These are phyloP conservation scores for Melanotaenia boesemani DNA, from an alignment of 2,797 vertebrate genomes.

Conservation along the genomic window DNA sequence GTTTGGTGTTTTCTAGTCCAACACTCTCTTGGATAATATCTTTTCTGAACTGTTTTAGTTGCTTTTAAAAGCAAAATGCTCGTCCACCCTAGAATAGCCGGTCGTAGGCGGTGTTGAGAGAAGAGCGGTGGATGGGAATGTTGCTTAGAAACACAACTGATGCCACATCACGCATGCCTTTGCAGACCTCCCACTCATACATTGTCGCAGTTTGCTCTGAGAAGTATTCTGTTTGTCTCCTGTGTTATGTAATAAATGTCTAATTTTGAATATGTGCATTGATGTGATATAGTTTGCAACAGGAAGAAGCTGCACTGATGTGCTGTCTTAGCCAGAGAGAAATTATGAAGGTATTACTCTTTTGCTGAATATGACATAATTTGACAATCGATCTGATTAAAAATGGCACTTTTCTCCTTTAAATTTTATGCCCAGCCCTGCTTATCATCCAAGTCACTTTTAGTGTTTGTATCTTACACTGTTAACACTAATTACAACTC, in stretches of 20 bases:
- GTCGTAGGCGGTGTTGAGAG: slow-evolving; percentile 63
- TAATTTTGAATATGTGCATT: slow-evolving; percentile 16
- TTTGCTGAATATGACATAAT: slow-evolving; percentile 4
- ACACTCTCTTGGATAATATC: not conserved
- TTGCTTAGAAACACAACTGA: slow-evolving; percentile 78
- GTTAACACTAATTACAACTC: not conserved
- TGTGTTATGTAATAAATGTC: slow-evolving; percentile 6
- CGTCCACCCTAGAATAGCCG: slow-evolving; percentile 45
- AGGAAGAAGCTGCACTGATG: not conserved
- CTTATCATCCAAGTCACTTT: not conserved
- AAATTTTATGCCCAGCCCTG: not conserved
- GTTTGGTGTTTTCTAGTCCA: not conserved
- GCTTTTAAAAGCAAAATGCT: slow-evolving; percentile 32
- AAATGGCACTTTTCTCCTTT: not conserved
- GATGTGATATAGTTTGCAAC: slow-evolving; percentile 10
- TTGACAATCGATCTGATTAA: slow-evolving; percentile 10
- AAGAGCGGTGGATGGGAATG: slow-evolving; percentile 65
- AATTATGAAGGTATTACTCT: not conserved
- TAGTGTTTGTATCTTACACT: slow-evolving; percentile 15
- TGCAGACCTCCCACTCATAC: slow-evolving; percentile 66
- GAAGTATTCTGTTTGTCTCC: not conserved
- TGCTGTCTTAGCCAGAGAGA: not conserved
- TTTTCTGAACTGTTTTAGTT: slow-evolving; percentile 22
- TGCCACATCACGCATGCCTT: slow-evolving; percentile 50
- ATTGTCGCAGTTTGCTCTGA: slow-evolving; percentile 19